Evolutionary conservation across 2,888 invertebrate species (phyloP).

Genomic region (Andrena praecox): DNA sequence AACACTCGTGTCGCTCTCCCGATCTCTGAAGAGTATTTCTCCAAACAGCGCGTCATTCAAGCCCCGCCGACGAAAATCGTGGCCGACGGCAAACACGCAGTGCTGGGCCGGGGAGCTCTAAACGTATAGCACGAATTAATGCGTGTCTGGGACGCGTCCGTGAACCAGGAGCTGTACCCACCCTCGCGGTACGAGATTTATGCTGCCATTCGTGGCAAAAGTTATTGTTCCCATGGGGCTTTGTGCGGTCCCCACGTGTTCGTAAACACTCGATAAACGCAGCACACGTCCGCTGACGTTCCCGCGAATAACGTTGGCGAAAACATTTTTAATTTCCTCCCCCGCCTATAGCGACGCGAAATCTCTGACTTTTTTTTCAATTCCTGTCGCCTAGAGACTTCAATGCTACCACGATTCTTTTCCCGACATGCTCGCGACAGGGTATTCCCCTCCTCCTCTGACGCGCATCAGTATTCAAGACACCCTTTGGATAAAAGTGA

Average conservation of each 20-base stretch:
- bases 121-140: conserved; percentile 32
- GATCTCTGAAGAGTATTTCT: background rate
- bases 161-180: conserved; percentile 29
- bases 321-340: background rate
- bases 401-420: background rate
- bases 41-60: background rate
- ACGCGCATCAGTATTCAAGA: conserved; percentile 24
- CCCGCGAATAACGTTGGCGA: conserved; percentile 9
- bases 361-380: background rate
- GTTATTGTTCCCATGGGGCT: conserved; percentile 54
- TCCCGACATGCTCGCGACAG: background rate
- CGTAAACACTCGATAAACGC: conserved; percentile 36
- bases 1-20: background rate
- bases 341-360: background rate
- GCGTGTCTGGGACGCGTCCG: conserved; percentile 25
- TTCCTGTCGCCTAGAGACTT: background rate
- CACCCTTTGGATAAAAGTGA: conserved; percentile 12
- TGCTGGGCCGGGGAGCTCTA: background rate
- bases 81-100: background rate
- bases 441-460: background rate
- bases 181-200: conserved; percentile 41
- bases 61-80: background rate
- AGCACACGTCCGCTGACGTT: conserved; percentile 2
- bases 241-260: conserved; percentile 40
- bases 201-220: conserved; percentile 43